These are phyloP conservation scores for Camptogramma bilineatum DNA, from an alignment of 2,888 invertebrate genomes.

Conservation along the genomic window DNA sequence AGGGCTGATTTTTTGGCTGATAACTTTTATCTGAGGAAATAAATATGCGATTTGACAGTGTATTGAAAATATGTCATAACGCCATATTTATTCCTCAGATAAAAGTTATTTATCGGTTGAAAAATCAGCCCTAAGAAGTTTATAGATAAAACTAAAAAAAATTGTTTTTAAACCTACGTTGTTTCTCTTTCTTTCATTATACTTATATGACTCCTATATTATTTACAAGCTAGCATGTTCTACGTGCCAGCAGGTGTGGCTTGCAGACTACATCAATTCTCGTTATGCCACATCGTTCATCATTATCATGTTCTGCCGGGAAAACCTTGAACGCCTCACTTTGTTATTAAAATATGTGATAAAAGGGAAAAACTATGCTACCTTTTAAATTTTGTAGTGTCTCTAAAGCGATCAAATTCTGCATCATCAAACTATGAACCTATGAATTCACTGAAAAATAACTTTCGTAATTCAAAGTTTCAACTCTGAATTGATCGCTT, in stretches of 20 bases:
- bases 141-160: too few relatives aligned
- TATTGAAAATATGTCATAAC: too few relatives aligned
- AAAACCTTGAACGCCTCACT: slow-evolving; percentile 22
- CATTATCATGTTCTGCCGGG: slow-evolving; percentile 18
- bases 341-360: slow-evolving; percentile 19
- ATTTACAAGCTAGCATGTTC: not conserved
- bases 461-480: not conserved
- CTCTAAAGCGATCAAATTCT: too few relatives aligned
- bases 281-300: slow-evolving; percentile 29
- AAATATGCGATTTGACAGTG: too few relatives aligned
- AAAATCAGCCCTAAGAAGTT: too few relatives aligned
- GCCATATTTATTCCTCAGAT: too few relatives aligned
- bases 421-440: too few relatives aligned
- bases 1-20: too few relatives aligned
- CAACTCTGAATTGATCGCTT: not conserved
- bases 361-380: too few relatives aligned
- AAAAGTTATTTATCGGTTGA: too few relatives aligned
- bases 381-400: not conserved
- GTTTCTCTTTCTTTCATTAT: not conserved
- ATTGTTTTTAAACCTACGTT: not conserved
- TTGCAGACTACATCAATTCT: slow-evolving; percentile 35
- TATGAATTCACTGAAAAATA: not conserved
- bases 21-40: too few relatives aligned
- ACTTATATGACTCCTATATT: not conserved
- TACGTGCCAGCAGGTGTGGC: not conserved